Percentiles rank a stretch among this genome's conserved stretches.
Conservation (phyloP, 2,113 vertebrate genomes). For the Arizona elegans region DNA sequence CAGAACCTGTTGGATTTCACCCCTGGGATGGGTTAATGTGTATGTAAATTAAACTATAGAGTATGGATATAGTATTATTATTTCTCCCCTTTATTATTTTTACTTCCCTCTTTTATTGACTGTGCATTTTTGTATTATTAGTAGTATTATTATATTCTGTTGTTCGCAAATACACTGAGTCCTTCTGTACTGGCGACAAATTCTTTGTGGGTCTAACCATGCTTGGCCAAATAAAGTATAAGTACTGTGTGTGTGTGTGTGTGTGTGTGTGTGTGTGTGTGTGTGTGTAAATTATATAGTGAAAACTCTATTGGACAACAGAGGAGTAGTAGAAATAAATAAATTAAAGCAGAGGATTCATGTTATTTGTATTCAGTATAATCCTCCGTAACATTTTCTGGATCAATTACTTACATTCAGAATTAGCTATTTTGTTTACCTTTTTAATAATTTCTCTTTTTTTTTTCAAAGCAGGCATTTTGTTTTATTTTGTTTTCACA, state of each 20-base stretch:
- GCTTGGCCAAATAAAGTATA: background rate
- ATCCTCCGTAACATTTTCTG: background rate
- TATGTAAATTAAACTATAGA: background rate
- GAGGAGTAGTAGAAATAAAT: background rate
- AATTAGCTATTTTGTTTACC: background rate
- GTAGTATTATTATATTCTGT: background rate
- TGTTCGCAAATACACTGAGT: background rate
- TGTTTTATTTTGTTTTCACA: background rate
- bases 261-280: too few species aligned
- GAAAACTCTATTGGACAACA: background rate
- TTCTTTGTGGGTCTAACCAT: background rate
- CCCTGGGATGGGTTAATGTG: background rate
- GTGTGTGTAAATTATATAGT: background rate
- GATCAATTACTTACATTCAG: background rate
- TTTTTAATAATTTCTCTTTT: background rate
- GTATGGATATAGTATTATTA: background rate
- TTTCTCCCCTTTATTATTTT: background rate
- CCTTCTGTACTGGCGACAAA: background rate
- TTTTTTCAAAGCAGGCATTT: background rate
- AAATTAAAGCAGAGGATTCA: background rate
- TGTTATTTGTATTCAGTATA: background rate
- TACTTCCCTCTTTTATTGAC: background rate
- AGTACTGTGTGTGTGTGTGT: background rate
- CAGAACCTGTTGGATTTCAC: too few species aligned
- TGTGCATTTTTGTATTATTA: background rate